Evolutionary conservation across 2,113 vertebrate species (phyloP).

Genomic region (Scophthalmus maximus): DNA sequence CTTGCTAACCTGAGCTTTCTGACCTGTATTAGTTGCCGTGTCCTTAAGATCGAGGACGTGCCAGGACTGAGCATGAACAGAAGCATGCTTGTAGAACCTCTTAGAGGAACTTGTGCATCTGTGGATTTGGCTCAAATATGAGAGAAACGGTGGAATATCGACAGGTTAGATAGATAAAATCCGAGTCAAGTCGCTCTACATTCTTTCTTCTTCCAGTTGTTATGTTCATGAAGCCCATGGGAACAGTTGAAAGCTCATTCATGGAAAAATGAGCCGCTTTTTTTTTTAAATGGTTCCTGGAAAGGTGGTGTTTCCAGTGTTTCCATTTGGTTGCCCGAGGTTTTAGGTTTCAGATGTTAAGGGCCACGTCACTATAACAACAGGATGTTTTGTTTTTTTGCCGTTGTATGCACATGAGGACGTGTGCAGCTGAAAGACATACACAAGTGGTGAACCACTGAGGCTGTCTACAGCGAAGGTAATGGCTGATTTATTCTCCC

Average conservation of each 20-base stretch:
- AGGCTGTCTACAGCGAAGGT: conserved; percentile 26
- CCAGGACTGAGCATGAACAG: background rate
- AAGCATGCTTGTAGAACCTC: background rate
- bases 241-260: background rate
- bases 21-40: conserved; percentile 28
- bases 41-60: background rate
- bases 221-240: too few species aligned
- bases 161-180: background rate
- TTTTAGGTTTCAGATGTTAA: background rate
- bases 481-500: conserved; percentile 57
- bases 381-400: background rate
- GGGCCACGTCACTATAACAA: background rate
- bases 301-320: background rate
- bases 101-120: background rate
- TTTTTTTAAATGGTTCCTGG: conserved; percentile 9
- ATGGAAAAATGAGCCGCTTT: background rate
- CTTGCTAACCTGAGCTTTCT: conserved; percentile 17
- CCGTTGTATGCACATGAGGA: background rate
- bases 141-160: background rate
- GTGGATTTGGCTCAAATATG: background rate
- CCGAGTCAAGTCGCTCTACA: too few species aligned
- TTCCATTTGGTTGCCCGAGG: conserved; percentile 6
- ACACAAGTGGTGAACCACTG: conserved; percentile 37
- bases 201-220: too few species aligned
- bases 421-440: conserved; percentile 18